These are phyloP conservation scores for Riptortus pedestris DNA, from an alignment of 1,140 invertebrate species.

Conservation along the genomic window DNA sequence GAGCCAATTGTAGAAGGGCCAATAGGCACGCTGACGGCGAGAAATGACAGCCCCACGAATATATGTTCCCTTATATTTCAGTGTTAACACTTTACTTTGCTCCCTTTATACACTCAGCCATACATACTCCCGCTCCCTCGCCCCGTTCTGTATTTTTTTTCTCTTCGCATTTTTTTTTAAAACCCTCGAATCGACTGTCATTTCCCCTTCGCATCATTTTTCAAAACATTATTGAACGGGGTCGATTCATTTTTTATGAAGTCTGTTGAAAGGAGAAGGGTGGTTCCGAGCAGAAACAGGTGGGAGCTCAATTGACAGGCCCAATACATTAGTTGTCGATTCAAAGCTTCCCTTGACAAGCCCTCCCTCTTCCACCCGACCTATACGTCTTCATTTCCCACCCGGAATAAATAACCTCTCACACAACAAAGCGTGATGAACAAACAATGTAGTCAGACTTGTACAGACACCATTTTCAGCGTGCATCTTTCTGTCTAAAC, in stretches of 20 bases:
- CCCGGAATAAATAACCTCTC: no score
- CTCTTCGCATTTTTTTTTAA: constrained; percentile 6
- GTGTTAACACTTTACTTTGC: constrained; percentile 25
- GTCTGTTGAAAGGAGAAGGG: background rate
- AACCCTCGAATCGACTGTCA: constrained; percentile 11
- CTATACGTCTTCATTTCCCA: background rate
- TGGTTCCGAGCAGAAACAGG: background rate
- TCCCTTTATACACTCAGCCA: constrained; percentile 12
- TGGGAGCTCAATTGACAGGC: background rate
- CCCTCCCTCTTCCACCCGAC: background rate
- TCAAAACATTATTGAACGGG: constrained; percentile 15
- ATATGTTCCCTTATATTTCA: constrained; percentile 21
- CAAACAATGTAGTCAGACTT: no score
- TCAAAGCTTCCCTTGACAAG: background rate
- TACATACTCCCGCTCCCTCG: constrained; percentile 8
- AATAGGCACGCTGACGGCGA: background rate
- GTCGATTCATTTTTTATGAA: constrained; percentile 11
- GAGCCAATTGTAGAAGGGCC: background rate
- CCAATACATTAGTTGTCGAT: background rate
- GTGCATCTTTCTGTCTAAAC: no score
- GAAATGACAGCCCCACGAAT: constrained; percentile 20
- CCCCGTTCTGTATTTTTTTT: background rate
- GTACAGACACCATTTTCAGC: no score
- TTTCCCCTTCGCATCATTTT: constrained; percentile 3
- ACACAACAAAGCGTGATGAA: no score